Base-by-base conservation (phyloP, 1,140 invertebrate species). In the Macrostomum lignano region DNA sequence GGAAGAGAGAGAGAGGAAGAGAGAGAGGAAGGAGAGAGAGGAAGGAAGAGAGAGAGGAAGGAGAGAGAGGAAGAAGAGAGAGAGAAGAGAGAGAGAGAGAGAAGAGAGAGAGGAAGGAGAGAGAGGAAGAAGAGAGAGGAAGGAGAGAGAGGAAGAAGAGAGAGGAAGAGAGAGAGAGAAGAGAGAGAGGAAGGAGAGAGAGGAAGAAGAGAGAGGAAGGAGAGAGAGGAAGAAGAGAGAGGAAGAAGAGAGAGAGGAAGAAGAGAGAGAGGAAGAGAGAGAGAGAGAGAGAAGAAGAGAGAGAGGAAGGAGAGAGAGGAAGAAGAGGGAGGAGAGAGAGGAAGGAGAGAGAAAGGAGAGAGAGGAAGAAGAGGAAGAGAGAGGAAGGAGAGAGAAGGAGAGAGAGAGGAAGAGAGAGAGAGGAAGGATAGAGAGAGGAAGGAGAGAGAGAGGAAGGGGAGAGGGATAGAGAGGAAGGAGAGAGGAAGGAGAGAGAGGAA, bases 11-110 rank as follows among this genome's bases (percentile, higher is more conserved):
- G 21, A 33, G 28, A 29, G 25, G 25, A 25, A 25, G 9, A 29
- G 11, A 17, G 20, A 24, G 32, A 29, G 14, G 5, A 13, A 17
- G 23, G 7, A 11, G 14, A 21, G 24, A n/a, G 28, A 21, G 11
- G 24, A 26, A 20, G 26, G 24, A 32, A 15, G 24, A 24, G 43
- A 31, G 14, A 7, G 34, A 13, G 21, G 49, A 33, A 14, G 19
- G 21, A 7, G 7, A 3, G 6, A 7, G 25, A 25, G 23, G 39
- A 24, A 2, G 37, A 26, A 28, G 19, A 20, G 21, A 28, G 19
- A 25, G 21, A 1, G 41, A 17, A 36, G 17, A 17, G 35, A 2
- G 10, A 7, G 20, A 7, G n/a, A 13, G 13, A 14, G 3, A 10
- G 3, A 17, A 3, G 13, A 39, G 24, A 13, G 11, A 20, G 3